Conservation (phyloP, 1,140 invertebrate species). For the Psix sp. region DNA sequence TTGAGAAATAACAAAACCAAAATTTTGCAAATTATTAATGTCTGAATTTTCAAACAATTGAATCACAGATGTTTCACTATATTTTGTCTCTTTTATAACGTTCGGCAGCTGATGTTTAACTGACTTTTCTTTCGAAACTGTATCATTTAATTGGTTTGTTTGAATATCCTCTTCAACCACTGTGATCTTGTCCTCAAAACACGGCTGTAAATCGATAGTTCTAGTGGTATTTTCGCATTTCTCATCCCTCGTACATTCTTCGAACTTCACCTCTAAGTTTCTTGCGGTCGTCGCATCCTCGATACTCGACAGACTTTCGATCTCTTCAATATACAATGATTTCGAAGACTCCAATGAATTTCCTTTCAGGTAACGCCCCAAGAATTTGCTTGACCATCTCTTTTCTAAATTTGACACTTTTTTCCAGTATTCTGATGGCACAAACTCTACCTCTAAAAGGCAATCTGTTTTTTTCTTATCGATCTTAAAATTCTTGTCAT, state of each 20-base stretch:
- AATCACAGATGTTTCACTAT: constrained; percentile 4
- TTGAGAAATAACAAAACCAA: constrained; percentile 24
- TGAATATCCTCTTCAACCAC: constrained; percentile 64
- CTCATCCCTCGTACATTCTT: constrained; percentile 51
- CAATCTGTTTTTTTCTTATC: constrained; percentile 62
- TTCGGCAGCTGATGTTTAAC: background rate
- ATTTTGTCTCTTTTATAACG: background rate
- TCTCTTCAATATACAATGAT: constrained; percentile 71
- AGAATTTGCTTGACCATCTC: constrained; percentile 70
- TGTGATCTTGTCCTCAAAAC: constrained; percentile 67
- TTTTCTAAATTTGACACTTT: constrained; percentile 70
- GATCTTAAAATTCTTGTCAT: constrained; percentile 63
- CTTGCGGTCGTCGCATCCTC: constrained; percentile 35
- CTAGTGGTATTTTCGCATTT: constrained; percentile 61
- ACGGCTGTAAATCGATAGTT: constrained; percentile 69
- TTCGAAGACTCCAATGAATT: constrained; percentile 70
- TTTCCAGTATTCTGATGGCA: constrained; percentile 63
- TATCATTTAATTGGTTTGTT: constrained; percentile 19
- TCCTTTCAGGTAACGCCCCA: constrained; percentile 61
- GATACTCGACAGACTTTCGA: constrained; percentile 70
- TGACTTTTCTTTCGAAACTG: background rate
- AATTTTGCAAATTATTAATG: constrained; percentile 17
- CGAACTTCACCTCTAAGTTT: constrained; percentile 47
- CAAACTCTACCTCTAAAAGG: constrained; percentile 47
- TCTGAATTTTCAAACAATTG: constrained; percentile 4